Base-by-base conservation (phyloP, 2,113 vertebrate genomes). In the Nipponia nippon region DNA sequence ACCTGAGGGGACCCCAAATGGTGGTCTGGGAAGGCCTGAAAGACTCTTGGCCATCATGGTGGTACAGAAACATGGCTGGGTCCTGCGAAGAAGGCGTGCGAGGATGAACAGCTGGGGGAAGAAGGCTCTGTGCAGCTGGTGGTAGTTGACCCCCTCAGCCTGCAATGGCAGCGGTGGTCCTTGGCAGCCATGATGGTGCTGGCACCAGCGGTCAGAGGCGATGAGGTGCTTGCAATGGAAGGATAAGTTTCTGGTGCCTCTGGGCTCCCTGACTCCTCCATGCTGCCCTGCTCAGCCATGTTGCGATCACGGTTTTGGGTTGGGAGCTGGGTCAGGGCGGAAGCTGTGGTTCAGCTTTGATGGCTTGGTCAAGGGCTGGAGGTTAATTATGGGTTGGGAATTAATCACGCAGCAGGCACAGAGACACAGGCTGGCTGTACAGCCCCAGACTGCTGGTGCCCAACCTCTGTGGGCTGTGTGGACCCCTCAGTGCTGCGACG, bases 41-140 rank as follows among this genome's bases (percentile, higher is more conserved):
- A 49, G 36, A 32, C 38, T 47, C 0, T 0, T 61, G 65, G 61
- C 58, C 32, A 2, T 52, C 8, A 0, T 0, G 3, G 49, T 34
- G 62, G 34, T 47, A 23, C 42, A 67, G 75, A 80, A 55, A 34
- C 0, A 0, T 6, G 2, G 13, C 55, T 50, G 49, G 4, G 34
- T 44, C 34, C 49, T 69, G 49, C 0, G 1, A 55, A 61, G 62
- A n/a, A 56, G 32, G 5, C 0, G 0, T 18, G 38, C 27, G 59
- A 80, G 21, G 66, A 34, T 12, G 58, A 83, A 38, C 18, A 36
- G 34, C 25, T 0, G 0, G 0, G 8, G 17, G 21, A 65, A 27
- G 76, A 73, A 52, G 40, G 32, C 18, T 53, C 58, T 3, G 15
- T 72, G 36, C 2, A 6, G 16, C 25, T 52, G 38, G 44, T 2